A percentile compares a stretch with the other conserved stretches of the same genome.
phyloP scores from a whole-genome alignment of 1,140 invertebrate genomes.

The Hypothenemus hampei region DNA sequence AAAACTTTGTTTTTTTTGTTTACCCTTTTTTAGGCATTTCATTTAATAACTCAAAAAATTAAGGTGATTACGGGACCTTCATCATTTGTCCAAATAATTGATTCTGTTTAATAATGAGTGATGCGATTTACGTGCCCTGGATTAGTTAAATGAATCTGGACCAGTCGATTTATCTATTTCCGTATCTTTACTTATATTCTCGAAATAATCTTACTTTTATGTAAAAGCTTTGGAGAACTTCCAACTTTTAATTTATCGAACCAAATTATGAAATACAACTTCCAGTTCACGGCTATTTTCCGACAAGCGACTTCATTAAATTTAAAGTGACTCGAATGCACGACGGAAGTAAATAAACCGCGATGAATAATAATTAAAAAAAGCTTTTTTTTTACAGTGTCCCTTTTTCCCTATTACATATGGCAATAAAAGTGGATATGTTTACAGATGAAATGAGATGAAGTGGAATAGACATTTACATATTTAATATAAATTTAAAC shows the following conservation, averaged over 20 bases:
- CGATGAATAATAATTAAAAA: neutral
- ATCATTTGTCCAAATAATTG: neutral
- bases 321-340: neutral
- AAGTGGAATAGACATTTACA: no score
- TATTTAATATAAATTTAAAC: no score
- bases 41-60: conserved; percentile 11
- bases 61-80: neutral
- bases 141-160: neutral
- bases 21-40: conserved; percentile 12
- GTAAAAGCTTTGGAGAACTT: neutral
- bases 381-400: no score
- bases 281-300: conserved; percentile 1
- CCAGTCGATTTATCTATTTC: conserved; percentile 7
- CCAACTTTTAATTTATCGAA: conserved; percentile 19
- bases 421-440: no score
- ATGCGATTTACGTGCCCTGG: neutral
- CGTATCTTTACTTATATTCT: conserved; percentile 7
- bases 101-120: neutral
- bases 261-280: conserved; percentile 6
- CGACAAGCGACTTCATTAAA: neutral
- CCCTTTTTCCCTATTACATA: no score
- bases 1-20: conserved; percentile 26
- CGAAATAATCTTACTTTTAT: neutral
- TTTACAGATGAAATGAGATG: no score
- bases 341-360: no score